Evolutionary conservation across 2,888 invertebrate species (phyloP), one percentile per base, ranked within the genome.

Genomic region (Hirudinaria manillensis): DNA sequence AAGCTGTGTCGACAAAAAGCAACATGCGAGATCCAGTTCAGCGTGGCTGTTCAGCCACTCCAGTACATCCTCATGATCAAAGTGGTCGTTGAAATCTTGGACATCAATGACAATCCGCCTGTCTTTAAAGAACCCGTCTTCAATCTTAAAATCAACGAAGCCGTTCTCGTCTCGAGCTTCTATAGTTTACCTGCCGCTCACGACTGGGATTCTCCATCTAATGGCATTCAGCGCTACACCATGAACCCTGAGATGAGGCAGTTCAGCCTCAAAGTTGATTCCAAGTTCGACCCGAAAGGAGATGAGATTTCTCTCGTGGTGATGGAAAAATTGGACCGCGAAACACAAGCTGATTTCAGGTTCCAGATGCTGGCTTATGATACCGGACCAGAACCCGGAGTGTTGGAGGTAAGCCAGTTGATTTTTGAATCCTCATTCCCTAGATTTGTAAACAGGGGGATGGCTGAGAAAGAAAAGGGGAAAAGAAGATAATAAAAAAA

Each of bases 291-390:
- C 55, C 76, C 77, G 7, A 45, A 45, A 45, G 61, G 70, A 51
- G 75, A 71, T 45, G 77, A 77, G 45, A 72, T 78, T 3, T 76
- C 67, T 21, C 74, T 78, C 21, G 67, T 73, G 51, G 36, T 77
- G 36, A 74, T 72, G 53, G 77, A 72, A 65, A 61, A 74, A 65
- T 75, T 78, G n/a, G 78, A 78, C 34, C 75, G 78, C 0, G 78
- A 78, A 73, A 65, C 68, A 56, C 55, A 55, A 53, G 76, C 74
- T 27, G 55, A 70, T 29, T 77, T 76, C 72, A 56, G 67, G 45
- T 61, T 78, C 61, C 68, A 76, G 65, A 51, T 78, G 70, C 70
- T 76, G 55, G 78, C 77, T 3, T 71, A 65, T 29, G 78, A 78
- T 72, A 2, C 38, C 1, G 77, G 77, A 29, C 76, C 77, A 21